Base-by-base conservation (phyloP, 2,888 invertebrate species). In the Ophonus ardosiacus region DNA sequence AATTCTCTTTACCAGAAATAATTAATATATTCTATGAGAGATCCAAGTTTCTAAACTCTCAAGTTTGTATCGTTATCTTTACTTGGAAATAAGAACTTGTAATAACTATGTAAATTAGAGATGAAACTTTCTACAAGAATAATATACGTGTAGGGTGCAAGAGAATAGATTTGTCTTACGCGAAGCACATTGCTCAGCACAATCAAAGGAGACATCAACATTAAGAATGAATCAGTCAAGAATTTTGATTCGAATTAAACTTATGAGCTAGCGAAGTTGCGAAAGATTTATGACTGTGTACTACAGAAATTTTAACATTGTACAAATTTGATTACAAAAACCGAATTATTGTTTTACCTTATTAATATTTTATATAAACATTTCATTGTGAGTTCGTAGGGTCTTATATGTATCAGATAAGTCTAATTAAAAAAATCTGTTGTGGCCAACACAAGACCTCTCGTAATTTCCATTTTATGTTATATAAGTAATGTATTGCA, bases 1-100 rank as follows among this genome's bases (percentile, higher is more conserved):
- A 78, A 84, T 84, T 84, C 65, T 78, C 63, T 38, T 84, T 83
- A 76, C 76, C 57, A 76, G 61, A 76, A 76, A 84, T 84, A 84
- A 84, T 84, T 78, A 84, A 84, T 84, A 84, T 78, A 61, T 84
- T 84, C 71, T 61, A 38, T 56, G 65, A 84, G 57, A 84, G 84
- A 84, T 76, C 31, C 63, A 84, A 84, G 84, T 84, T 84, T 78
- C 78, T 78, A 76, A 65, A 84, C 76, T 84, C 63, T 51, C 65
- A 84, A 84, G 63, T 84, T 83, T 78, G 78, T 71, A 84, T 84
- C 84, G 84, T 84, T 84, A 84, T 84, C 84, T 84, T 84, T 84
- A 78, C 61, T 84, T 84, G n/a, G 61, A 78, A 84, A 65, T 78
- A 84, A 84, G 84, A 84, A 84, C 78, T 84, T 78, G 76, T 59